Evolutionary conservation across 2,797 vertebrate genomes (phyloP), one percentile per base, ranked within the genome.

Genomic region (Pelobates cultripes): DNA sequence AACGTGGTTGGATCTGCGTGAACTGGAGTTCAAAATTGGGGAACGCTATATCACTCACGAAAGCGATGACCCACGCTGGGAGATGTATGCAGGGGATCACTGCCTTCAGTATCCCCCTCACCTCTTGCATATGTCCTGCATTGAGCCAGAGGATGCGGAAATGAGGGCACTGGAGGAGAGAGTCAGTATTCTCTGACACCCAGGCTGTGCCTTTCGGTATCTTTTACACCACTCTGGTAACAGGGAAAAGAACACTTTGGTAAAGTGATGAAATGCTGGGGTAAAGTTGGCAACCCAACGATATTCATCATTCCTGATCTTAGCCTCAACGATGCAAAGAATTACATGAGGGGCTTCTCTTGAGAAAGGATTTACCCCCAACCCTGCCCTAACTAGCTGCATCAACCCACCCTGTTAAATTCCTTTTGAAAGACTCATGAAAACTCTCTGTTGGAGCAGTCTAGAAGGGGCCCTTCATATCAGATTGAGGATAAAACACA

Each of bases 41-140:
- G 96, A 98, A 85, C 97, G 98, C 86, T 99, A 99, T 87, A 96
- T 99, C 88, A 99, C 97, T 76, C 98, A 99, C 1, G 97, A 98
- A 91, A 99, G 97, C 0, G 97, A 99, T 42, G 98, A 99, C 87
- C 91, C 92, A 3, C 95, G 97, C 86, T 99, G 98, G 98, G 94
- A 95, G 45, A 94, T 95, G 87, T 96, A 96, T 43, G 97, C 98
- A 0, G 93, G 93, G 82, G 93, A 97, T 78, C 95, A 95, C 44
- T 95, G 96, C 77, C 92, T 97, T 13, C 94, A 93, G 87, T 96
- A 96, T 91, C 97, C 97, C 0, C 8, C 86, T 14, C 95, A 96
- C 91, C 94, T 97, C 73, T 86, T 90, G 86, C 90, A 89, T 43
- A 83, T 88, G 57, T 90, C 91, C 83, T 87, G 87, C 79, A 87